phyloP scores from a whole-genome alignment of 2,113 vertebrate species.

The Hyperopisus bebe region DNA sequence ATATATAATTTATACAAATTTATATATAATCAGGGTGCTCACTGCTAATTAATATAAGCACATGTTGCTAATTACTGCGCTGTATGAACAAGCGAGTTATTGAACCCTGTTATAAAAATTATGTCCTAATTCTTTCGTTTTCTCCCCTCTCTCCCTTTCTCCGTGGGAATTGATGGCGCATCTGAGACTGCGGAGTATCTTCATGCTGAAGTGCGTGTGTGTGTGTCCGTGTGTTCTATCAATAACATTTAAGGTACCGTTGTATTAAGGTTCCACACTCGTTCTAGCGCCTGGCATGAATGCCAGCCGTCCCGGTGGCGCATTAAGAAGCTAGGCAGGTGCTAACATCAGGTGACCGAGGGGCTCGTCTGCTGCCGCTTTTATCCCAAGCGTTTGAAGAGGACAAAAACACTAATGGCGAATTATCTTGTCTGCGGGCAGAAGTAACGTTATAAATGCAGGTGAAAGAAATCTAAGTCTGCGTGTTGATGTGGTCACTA shows the following conservation, averaged over 20 bases:
- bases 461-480: neutral
- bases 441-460: neutral
- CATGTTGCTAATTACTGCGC: constrained; percentile 85
- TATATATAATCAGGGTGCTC: constrained; percentile 96
- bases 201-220: neutral
- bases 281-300: neutral
- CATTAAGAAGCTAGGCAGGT: neutral
- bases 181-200: neutral
- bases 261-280: neutral
- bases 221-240: neutral
- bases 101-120: constrained; percentile 60
- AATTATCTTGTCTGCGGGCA: neutral
- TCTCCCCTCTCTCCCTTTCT: constrained; percentile 6
- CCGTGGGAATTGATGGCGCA: neutral
- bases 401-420: neutral
- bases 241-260: neutral
- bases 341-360: neutral
- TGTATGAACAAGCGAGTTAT: constrained; percentile 76
- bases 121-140: constrained; percentile 40
- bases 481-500: neutral
- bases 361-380: neutral
- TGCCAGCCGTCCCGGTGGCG: neutral
- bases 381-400: neutral
- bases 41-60: constrained; percentile 93
- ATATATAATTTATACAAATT: constrained; percentile 29